Percentiles rank a stretch among this genome's conserved stretches.
These are phyloP conservation scores for Melipona quadrifasciata DNA, from an alignment of 1,140 invertebrate species.

Conservation along the genomic window DNA sequence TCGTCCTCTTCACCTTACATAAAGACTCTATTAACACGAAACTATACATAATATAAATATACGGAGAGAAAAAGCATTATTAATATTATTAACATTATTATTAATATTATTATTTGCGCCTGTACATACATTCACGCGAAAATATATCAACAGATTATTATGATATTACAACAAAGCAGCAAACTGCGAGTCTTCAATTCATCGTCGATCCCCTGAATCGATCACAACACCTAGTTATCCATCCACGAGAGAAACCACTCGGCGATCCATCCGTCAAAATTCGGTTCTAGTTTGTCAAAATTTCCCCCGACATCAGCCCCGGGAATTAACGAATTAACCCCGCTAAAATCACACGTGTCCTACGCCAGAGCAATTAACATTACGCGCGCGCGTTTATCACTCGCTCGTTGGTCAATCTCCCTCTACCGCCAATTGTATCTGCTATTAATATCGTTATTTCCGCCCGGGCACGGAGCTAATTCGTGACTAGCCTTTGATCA, in stretches of 20 bases:
- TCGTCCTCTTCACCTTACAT: constrained; percentile 51
- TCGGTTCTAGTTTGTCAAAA: neutral
- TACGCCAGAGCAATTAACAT: neutral
- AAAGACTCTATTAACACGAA: constrained; percentile 72
- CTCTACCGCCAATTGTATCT: neutral
- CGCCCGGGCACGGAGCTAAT: neutral
- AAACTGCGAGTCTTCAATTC: constrained; percentile 52
- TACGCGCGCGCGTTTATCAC: no score
- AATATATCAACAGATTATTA: constrained; percentile 82
- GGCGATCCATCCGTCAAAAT: neutral
- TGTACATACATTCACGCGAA: constrained; percentile 81
- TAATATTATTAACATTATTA: constrained; percentile 60
- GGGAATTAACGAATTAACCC: neutral
- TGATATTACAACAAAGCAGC: constrained; percentile 66
- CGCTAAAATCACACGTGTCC: neutral
- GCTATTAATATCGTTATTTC: neutral
- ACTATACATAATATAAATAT: constrained; percentile 76
- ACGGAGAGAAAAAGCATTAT: constrained; percentile 69
- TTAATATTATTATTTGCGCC: constrained; percentile 79
- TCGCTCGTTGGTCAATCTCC: neutral
- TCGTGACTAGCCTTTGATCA: neutral
- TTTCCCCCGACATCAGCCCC: neutral
- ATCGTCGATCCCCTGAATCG: neutral
- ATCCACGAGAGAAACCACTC: neutral
- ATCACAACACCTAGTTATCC: neutral